These are phyloP conservation scores for Callinectes sapidus DNA, from an alignment of 2,888 invertebrate species.

Conservation along the genomic window DNA sequence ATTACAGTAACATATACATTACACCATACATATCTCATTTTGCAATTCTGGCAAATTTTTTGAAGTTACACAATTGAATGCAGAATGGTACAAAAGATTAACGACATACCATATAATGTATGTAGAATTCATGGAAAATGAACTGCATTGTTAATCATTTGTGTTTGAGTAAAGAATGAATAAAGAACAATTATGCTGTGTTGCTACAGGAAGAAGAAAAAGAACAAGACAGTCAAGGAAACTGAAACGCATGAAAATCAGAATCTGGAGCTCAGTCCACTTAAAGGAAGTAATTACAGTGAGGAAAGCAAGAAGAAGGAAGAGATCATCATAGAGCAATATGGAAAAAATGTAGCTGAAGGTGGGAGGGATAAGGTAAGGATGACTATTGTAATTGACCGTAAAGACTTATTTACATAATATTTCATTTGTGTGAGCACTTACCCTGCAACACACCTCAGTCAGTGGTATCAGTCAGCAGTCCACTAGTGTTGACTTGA, in stretches of 20 bases:
- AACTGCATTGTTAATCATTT: neutral
- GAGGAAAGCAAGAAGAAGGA: neutral
- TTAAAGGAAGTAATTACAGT: neutral
- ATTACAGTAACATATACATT: too few species aligned
- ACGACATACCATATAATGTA: too few species aligned
- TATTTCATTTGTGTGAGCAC: too few species aligned
- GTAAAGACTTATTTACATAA: neutral
- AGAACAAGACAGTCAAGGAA: neutral
- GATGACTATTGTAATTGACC: neutral
- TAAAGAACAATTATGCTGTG: neutral
- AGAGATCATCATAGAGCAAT: neutral
- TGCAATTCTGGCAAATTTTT: neutral
- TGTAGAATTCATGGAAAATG: neutral
- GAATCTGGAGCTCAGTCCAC: neutral
- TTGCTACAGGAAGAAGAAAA: constrained; percentile 40
- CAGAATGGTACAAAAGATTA: neutral
- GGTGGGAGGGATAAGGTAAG: neutral
- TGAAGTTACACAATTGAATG: neutral
- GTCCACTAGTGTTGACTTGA: too few species aligned
- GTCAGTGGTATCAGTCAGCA: too few species aligned
- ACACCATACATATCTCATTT: too few species aligned
- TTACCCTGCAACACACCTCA: too few species aligned
- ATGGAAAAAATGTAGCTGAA: neutral
- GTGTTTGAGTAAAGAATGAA: neutral
- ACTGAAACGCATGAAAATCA: neutral